phyloP scores from a whole-genome alignment of 92 coral and sea anemone species.

The Porites lobata region DNA sequence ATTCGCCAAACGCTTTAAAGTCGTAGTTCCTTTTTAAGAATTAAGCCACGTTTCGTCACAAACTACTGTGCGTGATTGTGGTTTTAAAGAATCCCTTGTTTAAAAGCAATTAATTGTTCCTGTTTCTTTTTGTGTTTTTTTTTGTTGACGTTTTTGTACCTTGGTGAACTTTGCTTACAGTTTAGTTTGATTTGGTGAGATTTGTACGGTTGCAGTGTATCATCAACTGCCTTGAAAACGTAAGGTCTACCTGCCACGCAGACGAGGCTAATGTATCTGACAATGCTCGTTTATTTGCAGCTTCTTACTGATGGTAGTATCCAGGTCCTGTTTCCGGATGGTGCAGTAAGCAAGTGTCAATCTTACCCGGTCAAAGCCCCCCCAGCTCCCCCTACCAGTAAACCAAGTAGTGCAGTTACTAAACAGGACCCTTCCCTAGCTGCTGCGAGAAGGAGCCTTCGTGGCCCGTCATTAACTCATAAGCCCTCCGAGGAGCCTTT shows the following conservation, averaged over 20 bases:
- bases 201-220: too few species aligned
- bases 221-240: too few species aligned
- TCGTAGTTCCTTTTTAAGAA: too few species aligned
- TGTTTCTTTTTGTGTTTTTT: too few species aligned
- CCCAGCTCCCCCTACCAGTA: constrained; percentile 51
- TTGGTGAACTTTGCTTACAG: too few species aligned
- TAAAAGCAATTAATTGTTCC: too few species aligned
- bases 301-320: constrained; percentile 81
- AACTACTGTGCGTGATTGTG: too few species aligned
- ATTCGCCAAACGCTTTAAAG: too few species aligned
- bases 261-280: background rate
- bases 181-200: too few species aligned
- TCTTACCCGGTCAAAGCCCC: constrained; percentile 66
- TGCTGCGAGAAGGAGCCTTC: constrained; percentile 59
- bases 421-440: constrained; percentile 58
- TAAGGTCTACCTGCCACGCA: background rate
- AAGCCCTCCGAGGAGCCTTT: constrained; percentile 86
- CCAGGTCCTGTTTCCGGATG: constrained; percentile 93
- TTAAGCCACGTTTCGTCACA: too few species aligned
- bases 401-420: constrained; percentile 67
- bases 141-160: too few species aligned
- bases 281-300: constrained; percentile 30
- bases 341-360: constrained; percentile 88
- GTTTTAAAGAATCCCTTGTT: too few species aligned
- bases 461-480: constrained; percentile 61